Evolutionary conservation across 2,797 vertebrate species (phyloP), one percentile per base, ranked within the genome.

Genomic region (Chloroceryle amazona): DNA sequence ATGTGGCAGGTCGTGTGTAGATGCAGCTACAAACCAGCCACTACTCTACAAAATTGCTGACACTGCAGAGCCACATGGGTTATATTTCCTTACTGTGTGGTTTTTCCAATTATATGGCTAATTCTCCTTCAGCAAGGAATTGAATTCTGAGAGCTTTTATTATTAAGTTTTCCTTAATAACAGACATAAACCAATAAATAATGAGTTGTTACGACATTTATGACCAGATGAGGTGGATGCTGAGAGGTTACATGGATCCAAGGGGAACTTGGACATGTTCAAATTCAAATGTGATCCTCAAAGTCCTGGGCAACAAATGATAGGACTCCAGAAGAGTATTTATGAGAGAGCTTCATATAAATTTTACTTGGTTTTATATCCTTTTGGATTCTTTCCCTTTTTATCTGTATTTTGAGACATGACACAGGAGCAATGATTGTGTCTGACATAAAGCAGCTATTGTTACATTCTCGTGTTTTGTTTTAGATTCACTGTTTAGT

Each of bases 1-100:
- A 60, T 14, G 23, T 23, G 41, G 21, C 18, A n/a, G 29, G 8
- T 28, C 31, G 35, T 2, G 5, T 0, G 0, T 7, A 62, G 49
- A 17, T 15, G 6, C 0, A 63, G 18, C n/a, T 41, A 21, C 41
- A 51, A n/a, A 67, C 17, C 61, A 51, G 3, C 13, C 7, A 7
- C 16, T 17, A 29, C 57, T 28, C 9, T 68, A 44, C 62, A 44
- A 26, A 60, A 26, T 28, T 35, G 28, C 65, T 12, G 29, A 20
- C 16, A 0, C 10, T 19, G 33, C 26, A 33, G 35, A 33, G 4
- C 19, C 44, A 11, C 1, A 2, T 4, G 10, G 23, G 23, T 61
- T 44, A 5, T 28, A 42, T 20, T 47, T 63, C 33, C 33, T 63
- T 47, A 37, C 22, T 13, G 16, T 10, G 4, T 20, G 16, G 0